Evolutionary conservation across 1,140 invertebrate genomes (phyloP).

Genomic region (Drosophila leontia): DNA sequence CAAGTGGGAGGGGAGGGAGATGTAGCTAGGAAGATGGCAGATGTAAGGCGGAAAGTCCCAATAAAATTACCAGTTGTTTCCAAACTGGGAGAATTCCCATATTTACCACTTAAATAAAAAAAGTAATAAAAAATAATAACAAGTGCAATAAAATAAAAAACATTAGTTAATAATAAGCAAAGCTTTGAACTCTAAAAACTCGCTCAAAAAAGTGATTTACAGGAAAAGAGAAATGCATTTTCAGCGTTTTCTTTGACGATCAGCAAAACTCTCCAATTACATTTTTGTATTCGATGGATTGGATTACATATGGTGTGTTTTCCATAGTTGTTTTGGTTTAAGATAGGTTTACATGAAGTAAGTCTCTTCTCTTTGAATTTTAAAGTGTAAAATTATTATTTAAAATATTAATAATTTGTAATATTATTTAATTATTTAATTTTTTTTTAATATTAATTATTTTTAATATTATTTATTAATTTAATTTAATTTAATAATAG

Average conservation of each 20-base stretch:
- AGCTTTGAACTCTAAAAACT: neutral
- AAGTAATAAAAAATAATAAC: neutral
- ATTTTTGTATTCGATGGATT: slow-evolving; percentile 10
- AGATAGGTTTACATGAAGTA: neutral
- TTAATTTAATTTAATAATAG: no score
- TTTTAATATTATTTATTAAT: no score
- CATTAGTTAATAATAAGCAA: no score
- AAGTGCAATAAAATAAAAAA: neutral
- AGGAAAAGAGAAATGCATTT: slow-evolving; percentile 34
- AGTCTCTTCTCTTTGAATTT: neutral
- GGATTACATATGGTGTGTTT: slow-evolving; percentile 6
- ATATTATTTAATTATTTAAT: no score
- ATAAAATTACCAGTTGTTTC: slow-evolving; percentile 1
- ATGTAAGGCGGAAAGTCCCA: slow-evolving; percentile 6
- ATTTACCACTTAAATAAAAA: neutral
- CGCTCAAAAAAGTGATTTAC: neutral
- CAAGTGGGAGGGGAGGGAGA: slow-evolving; percentile 6
- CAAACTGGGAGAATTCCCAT: neutral
- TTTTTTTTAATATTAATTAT: no score
- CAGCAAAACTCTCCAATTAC: slow-evolving; percentile 16
- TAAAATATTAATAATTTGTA: no score
- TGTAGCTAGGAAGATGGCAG: neutral
- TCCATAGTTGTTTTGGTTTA: neutral
- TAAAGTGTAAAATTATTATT: neutral
- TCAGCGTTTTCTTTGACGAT: slow-evolving; percentile 14